These are phyloP conservation scores for Catocala fraxini DNA, from an alignment of 2,888 invertebrate species.

Conservation along the genomic window DNA sequence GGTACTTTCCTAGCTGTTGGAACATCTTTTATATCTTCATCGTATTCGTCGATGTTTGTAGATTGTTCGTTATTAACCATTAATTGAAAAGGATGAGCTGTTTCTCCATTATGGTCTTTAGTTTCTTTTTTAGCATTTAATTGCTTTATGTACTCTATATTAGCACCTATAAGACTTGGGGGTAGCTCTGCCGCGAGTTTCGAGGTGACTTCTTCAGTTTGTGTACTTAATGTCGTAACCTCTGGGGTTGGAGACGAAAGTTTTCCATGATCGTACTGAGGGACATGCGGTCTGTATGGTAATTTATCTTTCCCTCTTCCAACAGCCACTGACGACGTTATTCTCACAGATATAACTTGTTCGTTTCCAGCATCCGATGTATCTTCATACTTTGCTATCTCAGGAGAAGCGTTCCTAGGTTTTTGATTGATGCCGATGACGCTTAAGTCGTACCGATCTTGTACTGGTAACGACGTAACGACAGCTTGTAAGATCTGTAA, in stretches of 20 bases:
- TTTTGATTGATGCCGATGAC: conserved; percentile 47
- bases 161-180: conserved; percentile 78
- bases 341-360: conserved; percentile 86
- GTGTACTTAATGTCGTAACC: conserved; percentile 41
- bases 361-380: conserved; percentile 64
- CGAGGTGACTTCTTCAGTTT: conserved; percentile 56
- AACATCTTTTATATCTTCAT: conserved; percentile 38
- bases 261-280: conserved; percentile 23
- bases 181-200: conserved; percentile 66
- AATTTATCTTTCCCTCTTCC: conserved; percentile 77
- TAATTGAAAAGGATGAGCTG: conserved; percentile 80
- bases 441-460: conserved; percentile 50
- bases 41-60: conserved; percentile 34
- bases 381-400: conserved; percentile 59
- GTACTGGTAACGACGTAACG: conserved; percentile 66
- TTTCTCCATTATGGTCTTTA: conserved; percentile 63
- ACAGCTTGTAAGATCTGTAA: conserved; percentile 76
- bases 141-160: conserved; percentile 83
- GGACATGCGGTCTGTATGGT: conserved; percentile 26
- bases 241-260: conserved; percentile 28
- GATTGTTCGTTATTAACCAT: conserved; percentile 79
- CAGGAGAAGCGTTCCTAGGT: conserved; percentile 53
- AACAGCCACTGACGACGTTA: conserved; percentile 88
- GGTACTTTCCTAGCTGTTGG: conserved; percentile 46
- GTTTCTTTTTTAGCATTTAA: conserved; percentile 77